Conservation (phyloP, 2,113 vertebrate species). For the Lathamus discolor region DNA sequence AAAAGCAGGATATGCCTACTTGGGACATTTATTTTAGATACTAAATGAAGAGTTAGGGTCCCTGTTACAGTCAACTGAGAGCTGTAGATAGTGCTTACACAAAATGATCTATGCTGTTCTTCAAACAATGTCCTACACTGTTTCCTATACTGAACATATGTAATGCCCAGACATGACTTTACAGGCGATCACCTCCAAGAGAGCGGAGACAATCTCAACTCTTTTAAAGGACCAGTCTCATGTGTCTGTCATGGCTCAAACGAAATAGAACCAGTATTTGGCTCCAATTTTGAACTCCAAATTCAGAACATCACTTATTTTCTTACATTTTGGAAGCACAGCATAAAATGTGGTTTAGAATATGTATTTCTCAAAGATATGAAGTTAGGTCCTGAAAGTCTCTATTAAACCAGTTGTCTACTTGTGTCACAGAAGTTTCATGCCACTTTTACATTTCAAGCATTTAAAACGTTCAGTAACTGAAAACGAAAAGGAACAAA, state of each 20-base stretch:
- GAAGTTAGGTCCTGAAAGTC: not conserved
- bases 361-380: not conserved
- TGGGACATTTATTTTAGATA: not conserved
- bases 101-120: not conserved
- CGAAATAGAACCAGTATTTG: not conserved
- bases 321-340: not conserved
- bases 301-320: not conserved
- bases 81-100: not conserved
- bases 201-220: not conserved
- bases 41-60: not conserved
- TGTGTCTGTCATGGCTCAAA: not conserved
- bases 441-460: constrained; percentile 84
- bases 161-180: not conserved
- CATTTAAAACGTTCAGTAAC: constrained; percentile 80
- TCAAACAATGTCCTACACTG: not conserved
- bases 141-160: not conserved
- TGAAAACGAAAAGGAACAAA: constrained; percentile 74
- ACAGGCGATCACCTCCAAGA: not conserved
- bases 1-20: not conserved
- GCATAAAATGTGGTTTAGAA: not conserved
- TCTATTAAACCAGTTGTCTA: constrained; percentile 10
- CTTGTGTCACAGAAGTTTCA: constrained; percentile 81
- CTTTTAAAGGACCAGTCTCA: not conserved
- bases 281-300: not conserved
- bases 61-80: not conserved